Percentiles rank a stretch among this genome's conserved stretches.
Evolutionary conservation across 2,113 vertebrate genomes (phyloP).

Genomic region (Urocynchramus pylzowi): DNA sequence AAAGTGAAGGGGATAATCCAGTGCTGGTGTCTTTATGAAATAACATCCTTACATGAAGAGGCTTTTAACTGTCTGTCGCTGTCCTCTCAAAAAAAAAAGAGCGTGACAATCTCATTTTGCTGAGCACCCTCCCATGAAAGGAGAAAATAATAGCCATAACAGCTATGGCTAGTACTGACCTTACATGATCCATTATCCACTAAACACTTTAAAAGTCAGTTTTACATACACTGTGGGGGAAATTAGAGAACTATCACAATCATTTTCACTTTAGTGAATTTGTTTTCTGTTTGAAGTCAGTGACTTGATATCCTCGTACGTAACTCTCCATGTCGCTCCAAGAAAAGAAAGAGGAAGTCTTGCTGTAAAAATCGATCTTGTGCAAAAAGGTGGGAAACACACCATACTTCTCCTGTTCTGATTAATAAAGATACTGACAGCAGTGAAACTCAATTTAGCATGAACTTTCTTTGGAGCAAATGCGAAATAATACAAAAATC

Average conservation of each 20-base stretch:
- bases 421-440: slow-evolving; percentile 17
- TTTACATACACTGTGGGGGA: slow-evolving; percentile 75
- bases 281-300: slow-evolving; percentile 67
- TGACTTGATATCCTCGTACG: slow-evolving; percentile 65
- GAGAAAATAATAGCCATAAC: slow-evolving; percentile 80
- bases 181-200: slow-evolving; percentile 81
- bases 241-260: slow-evolving; percentile 71
- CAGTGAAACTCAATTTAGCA: neutral
- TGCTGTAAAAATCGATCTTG: slow-evolving; percentile 36
- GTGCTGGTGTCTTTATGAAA: slow-evolving; percentile 86
- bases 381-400: neutral
- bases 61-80: slow-evolving; percentile 86
- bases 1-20: slow-evolving; percentile 87
- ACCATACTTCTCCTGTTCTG: slow-evolving; percentile 21
- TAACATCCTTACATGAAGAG: slow-evolving; percentile 87
- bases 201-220: slow-evolving; percentile 82
- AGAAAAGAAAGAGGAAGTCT: slow-evolving; percentile 16
- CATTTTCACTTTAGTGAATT: slow-evolving; percentile 76
- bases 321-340: neutral
- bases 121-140: slow-evolving; percentile 83
- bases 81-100: slow-evolving; percentile 76
- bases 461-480: slow-evolving; percentile 59
- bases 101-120: slow-evolving; percentile 85
- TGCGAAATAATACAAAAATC: slow-evolving; percentile 67
- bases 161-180: slow-evolving; percentile 77